Conservation (phyloP, 2,113 vertebrate species). For the Terrapene triunguis region DNA sequence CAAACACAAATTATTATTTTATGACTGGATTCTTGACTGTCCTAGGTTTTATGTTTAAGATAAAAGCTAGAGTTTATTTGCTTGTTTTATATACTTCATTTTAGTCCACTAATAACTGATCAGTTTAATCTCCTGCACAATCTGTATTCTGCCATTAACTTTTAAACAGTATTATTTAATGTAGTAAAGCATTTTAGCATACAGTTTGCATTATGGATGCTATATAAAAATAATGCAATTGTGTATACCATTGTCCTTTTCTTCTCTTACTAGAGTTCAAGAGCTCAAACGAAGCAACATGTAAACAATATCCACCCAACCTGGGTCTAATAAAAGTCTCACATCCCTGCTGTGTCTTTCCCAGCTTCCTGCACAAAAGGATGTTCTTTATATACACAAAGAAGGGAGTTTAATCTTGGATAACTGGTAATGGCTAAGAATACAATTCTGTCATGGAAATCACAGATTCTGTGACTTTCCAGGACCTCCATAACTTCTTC, state of each 20-base stretch:
- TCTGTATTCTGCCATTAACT: background rate
- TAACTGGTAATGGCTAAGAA: background rate
- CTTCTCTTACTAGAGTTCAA: background rate
- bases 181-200: accelerated
- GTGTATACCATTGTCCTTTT: too few relatives aligned
- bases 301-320: background rate
- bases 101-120: background rate
- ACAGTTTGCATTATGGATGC: background rate
- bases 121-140: background rate
- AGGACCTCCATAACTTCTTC: too few relatives aligned
- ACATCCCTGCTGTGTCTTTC: background rate
- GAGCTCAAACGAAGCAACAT: background rate
- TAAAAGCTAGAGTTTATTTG: background rate
- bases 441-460: too few relatives aligned
- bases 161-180: background rate
- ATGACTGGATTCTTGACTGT: background rate
- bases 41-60: background rate
- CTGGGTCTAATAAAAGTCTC: background rate
- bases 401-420: background rate
- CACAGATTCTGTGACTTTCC: too few relatives aligned
- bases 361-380: background rate
- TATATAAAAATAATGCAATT: background rate
- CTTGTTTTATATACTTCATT: background rate
- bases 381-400: background rate
- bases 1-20: background rate